These are phyloP conservation scores for Thereva unica DNA, from an alignment of 2,888 invertebrate genomes.

Conservation along the genomic window DNA sequence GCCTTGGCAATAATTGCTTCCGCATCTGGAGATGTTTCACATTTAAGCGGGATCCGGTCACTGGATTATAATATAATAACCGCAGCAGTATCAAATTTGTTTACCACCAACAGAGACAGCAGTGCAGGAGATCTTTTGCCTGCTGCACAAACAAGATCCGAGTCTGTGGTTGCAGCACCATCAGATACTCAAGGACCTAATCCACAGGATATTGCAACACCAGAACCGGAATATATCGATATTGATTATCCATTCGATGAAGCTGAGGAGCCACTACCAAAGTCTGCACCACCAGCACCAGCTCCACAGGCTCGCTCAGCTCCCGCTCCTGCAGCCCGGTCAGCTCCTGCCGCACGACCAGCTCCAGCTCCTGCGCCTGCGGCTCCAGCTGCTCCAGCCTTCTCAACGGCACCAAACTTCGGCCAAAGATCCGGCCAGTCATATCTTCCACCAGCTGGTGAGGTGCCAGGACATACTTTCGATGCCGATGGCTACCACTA, in stretches of 20 bases:
- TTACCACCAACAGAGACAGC: not conserved
- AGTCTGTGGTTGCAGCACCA: conserved; percentile 2
- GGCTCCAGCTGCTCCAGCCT: not conserved
- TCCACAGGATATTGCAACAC: conserved; percentile 57
- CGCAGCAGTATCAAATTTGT: not conserved
- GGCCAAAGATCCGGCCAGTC: not conserved
- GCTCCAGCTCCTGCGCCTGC: conserved; percentile 11
- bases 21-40: conserved; percentile 18
- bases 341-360: conserved; percentile 40
- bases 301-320: conserved; percentile 44
- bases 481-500: conserved; percentile 29
- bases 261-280: conserved; percentile 45
- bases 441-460: conserved; percentile 13
- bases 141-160: conserved; percentile 21
- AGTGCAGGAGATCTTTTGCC: not conserved
- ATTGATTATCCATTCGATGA: conserved; percentile 49
- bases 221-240: conserved; percentile 57
- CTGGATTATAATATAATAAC: not conserved
- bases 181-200: conserved; percentile 57
- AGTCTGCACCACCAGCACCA: conserved; percentile 41
- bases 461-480: conserved; percentile 16
- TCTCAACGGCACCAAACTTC: conserved; percentile 14
- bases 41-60: not conserved
- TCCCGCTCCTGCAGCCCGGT: conserved; percentile 22
- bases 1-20: not conserved